These are phyloP conservation scores for Palythoa caribaeorum DNA, from an alignment of 92 coral and sea anemone species.

Conservation along the genomic window DNA sequence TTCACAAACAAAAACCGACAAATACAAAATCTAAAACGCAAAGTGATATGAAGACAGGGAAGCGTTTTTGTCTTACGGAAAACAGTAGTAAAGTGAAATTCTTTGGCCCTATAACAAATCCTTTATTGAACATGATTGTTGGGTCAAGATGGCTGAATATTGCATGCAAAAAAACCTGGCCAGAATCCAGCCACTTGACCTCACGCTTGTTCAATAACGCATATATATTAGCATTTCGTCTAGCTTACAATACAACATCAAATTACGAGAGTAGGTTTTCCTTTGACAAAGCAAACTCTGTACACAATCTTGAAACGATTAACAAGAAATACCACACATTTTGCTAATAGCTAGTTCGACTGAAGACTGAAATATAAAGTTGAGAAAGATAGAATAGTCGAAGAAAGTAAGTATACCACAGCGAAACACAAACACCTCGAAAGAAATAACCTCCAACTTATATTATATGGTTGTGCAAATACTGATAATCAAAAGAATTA, in stretches of 20 bases:
- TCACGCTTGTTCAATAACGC: too few relatives aligned
- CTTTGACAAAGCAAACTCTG: slow-evolving; percentile 9
- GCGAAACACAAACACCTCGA: not conserved
- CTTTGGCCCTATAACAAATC: too few relatives aligned
- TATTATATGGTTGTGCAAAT: not conserved
- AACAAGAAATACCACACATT: not conserved
- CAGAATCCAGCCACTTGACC: too few relatives aligned
- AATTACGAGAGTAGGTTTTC: not conserved
- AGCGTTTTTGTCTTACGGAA: too few relatives aligned
- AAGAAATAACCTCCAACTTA: not conserved
- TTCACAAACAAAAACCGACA: too few relatives aligned
- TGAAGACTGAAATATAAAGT: not conserved
- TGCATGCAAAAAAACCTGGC: too few relatives aligned
- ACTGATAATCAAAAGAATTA: not conserved
- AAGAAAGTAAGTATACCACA: not conserved
- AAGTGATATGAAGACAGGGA: too few relatives aligned
- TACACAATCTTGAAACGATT: slow-evolving; percentile 10
- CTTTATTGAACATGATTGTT: too few relatives aligned
- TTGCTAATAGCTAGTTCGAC: not conserved
- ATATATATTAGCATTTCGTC: slow-evolving; percentile 11
- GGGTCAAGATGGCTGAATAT: too few relatives aligned
- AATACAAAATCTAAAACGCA: too few relatives aligned
- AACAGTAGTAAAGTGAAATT: too few relatives aligned
- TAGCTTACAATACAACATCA: slow-evolving; percentile 1
- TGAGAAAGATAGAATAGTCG: not conserved